Evolutionary conservation across 1,140 invertebrate genomes (phyloP).

Genomic region (Calosoma granatense): DNA sequence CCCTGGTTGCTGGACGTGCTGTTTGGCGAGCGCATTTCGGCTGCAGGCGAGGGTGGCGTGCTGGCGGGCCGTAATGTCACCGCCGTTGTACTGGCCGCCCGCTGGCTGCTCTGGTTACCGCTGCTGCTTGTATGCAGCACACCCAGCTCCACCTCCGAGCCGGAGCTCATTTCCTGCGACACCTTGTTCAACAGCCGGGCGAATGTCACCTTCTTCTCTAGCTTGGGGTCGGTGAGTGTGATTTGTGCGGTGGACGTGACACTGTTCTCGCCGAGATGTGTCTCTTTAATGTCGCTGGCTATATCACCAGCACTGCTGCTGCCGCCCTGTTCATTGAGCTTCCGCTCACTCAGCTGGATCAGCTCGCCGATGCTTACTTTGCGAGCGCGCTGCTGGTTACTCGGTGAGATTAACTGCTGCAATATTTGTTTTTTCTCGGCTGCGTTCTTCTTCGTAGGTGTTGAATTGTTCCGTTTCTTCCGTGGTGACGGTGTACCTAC

Average conservation of each 20-base stretch:
- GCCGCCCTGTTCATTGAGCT: constrained; percentile 26
- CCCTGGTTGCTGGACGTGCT: constrained; percentile 56
- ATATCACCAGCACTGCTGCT: constrained; percentile 18
- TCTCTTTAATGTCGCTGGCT: constrained; percentile 40
- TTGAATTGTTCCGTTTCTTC: constrained; percentile 62
- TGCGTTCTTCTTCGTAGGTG: constrained; percentile 54
- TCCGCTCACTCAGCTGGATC: constrained; percentile 54
- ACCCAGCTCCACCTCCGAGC: constrained; percentile 50
- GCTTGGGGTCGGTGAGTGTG: constrained; percentile 48
- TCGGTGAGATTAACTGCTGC: constrained; percentile 53
- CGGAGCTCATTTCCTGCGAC: constrained; percentile 59
- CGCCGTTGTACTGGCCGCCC: constrained; percentile 30
- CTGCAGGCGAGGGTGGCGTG: constrained; percentile 39
- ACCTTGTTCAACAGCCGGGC: constrained; percentile 60
- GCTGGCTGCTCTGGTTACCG: constrained; percentile 25
- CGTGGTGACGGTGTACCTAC: constrained; percentile 57
- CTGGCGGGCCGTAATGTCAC: constrained; percentile 40
- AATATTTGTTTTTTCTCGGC: constrained; percentile 65
- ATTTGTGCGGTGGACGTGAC: constrained; percentile 39
- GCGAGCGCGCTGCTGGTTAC: constrained; percentile 36
- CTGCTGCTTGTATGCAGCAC: constrained; percentile 33
- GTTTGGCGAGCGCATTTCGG: constrained; percentile 46
- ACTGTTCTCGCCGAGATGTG: constrained; percentile 40
- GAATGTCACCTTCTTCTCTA: constrained; percentile 67
- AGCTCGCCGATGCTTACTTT: constrained; percentile 55